These are phyloP conservation scores for Saguinus midas DNA, from an alignment of 2,113 vertebrate genomes.

Conservation along the genomic window DNA sequence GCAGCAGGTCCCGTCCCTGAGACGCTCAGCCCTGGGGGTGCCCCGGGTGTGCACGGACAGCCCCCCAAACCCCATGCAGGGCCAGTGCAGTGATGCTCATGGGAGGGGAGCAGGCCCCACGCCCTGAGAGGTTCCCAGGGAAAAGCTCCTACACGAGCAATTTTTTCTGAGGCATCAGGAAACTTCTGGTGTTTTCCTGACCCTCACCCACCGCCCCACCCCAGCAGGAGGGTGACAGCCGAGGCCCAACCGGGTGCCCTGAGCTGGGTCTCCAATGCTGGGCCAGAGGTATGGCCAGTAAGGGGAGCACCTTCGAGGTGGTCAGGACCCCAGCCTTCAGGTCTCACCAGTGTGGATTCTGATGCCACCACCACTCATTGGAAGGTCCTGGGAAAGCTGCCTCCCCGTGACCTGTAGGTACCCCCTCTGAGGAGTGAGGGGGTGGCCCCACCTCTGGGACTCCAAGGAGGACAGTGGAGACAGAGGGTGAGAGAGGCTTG, in stretches of 20 bases:
- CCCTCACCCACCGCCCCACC: rapidly evolving
- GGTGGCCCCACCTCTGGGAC: background rate
- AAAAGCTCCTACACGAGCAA: background rate
- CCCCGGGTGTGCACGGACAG: background rate
- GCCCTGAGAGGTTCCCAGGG: background rate
- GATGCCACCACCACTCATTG: too few relatives aligned
- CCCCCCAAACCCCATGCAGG: background rate
- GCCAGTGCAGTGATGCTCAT: background rate
- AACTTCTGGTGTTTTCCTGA: background rate
- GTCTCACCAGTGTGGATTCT: background rate
- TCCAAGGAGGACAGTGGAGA: background rate
- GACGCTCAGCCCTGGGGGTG: background rate
- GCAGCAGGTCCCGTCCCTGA: background rate
- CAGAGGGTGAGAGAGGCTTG: background rate
- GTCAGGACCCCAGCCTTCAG: background rate
- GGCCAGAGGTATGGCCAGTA: too few relatives aligned
- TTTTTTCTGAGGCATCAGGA: background rate
- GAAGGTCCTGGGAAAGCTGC: background rate
- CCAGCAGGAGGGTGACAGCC: rapidly evolving
- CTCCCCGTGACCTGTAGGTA: background rate
- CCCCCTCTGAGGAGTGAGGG: background rate
- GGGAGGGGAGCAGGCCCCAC: rapidly evolving
- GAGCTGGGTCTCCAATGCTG: background rate
- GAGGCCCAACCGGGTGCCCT: background rate
- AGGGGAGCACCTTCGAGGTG: too few relatives aligned